Evolutionary conservation across 2,113 vertebrate genomes (phyloP), one percentile per base, ranked within the genome.

Genomic region (Catharus minimus): DNA sequence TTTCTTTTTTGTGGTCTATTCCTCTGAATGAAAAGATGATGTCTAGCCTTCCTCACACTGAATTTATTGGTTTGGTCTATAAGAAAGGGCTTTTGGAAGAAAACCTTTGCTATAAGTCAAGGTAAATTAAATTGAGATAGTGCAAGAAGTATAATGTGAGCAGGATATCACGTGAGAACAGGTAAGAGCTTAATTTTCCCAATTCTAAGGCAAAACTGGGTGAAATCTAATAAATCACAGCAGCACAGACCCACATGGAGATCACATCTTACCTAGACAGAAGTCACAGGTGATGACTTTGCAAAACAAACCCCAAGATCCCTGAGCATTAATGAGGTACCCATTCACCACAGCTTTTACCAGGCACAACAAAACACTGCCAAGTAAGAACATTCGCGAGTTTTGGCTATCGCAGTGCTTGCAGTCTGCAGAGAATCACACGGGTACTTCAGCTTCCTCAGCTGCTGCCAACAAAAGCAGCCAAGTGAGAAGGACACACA

Each of bases 401-500:
- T 90, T 95, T 94, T 90, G 92, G 74, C 77, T 89, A 87, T 73
- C 13, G 0, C 77, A 77, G 66, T 16, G 36, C 66, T 13, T 5
- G 28, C 77, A 89, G 64, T 84, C 90, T 92, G 83, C 88, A 66
- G 86, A 93, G 82, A 73, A 73, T 82, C 92, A 89, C 81, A 75
- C 3, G 21, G 64, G 36, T 53, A 23, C 52, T 76, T 87, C 93
- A 87, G 81, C 84, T 89, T 41, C 93, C 81, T 87, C 1, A 76
- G 81, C 55, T 86, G 62, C 74, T 95, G 86, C 83, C 95, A 93
- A 66, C 74, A 92, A 75, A 93, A 92, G 77, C 89, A 91, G 55
- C 82, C 86, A 95, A 88, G 77, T 87, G 86, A 87, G 93, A 93
- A 92, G 90, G 88, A 92, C 71, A 75, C 58, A 86, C 21, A 82